Evolutionary conservation across 2,797 vertebrate genomes (phyloP), one percentile per base, ranked within the genome.

Genomic region (Parauchenoglanis punctatus): DNA sequence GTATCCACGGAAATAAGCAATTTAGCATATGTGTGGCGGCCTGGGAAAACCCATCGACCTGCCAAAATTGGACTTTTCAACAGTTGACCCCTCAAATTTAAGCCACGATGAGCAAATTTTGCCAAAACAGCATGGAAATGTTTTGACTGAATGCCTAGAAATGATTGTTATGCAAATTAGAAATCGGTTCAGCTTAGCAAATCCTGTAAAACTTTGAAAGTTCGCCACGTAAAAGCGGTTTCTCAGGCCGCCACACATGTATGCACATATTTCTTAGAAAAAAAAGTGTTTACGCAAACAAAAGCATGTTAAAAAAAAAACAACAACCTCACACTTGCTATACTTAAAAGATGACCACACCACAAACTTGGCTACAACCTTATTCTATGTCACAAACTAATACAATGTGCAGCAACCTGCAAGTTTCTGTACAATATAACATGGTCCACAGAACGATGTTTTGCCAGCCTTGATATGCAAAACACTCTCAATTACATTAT

Each of bases 341-440:
- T 28, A 63, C 18, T 20, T 58, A 20, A 63, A 63, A 67, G 49
- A 65, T 68, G 15, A 76, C 28, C 70, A 76, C 80, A 83, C 68
- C 46, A 63, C 68, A 82, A 61, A 54, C n/a, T 10, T n/a, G 15
- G 12, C 65, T 81, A 81, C 83, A 13, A 52, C 56, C 54, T 15
- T 87, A 78, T 56, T 77, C 61, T 78, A 68, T 40, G 31, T 72
- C 8, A 23, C 83, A 65, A 63, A 75, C 56, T 65, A 82, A 88
- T 82, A 85, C 78, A 88, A 35, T 88, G 54, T 56, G 54, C 80
- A 83, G 59, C 81, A 56, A 65, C 35, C 18, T 83, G 82, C 75
- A 82, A 67, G 40, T 81, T 77, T 18, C 87, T 88, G 84, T 88
- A 88, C 84, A 86, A 76, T 23, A 70, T n/a, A 63, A 82, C 83